Percentiles rank a stretch among this genome's conserved stretches.
These are phyloP conservation scores for Coleophora deauratella DNA, from an alignment of 2,888 invertebrate species.

Conservation along the genomic window DNA sequence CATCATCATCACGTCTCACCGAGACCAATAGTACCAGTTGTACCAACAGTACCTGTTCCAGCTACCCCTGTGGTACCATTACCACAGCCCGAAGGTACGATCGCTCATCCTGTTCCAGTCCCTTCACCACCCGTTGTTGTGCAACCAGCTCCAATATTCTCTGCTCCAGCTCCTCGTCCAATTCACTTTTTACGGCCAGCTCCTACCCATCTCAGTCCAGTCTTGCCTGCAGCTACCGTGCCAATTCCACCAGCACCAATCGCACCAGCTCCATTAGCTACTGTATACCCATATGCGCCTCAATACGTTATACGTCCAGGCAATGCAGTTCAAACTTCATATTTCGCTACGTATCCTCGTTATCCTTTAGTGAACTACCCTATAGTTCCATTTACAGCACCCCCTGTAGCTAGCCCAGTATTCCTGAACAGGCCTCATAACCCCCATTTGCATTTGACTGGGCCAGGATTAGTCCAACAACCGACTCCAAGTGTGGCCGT, in stretches of 20 bases:
- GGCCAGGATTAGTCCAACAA: conserved; percentile 22
- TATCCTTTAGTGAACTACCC: conserved; percentile 54
- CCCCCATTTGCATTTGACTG: conserved; percentile 36
- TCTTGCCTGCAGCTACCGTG: conserved; percentile 32
- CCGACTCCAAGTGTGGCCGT: conserved; percentile 21
- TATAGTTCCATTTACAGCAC: conserved; percentile 26
- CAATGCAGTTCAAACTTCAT: conserved; percentile 56
- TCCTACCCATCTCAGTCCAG: conserved; percentile 37
- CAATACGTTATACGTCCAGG: conserved; percentile 60
- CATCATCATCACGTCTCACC: conserved; percentile 60
- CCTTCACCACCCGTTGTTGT: conserved; percentile 27
- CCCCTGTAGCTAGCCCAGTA: conserved; percentile 25
- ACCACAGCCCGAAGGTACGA: conserved; percentile 32
- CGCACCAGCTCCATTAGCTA: conserved; percentile 27
- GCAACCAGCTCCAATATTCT: conserved; percentile 22
- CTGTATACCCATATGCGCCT: conserved; percentile 21
- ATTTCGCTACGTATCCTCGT: conserved; percentile 60
- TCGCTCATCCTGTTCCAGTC: conserved; percentile 32
- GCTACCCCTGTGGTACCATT: conserved; percentile 35
- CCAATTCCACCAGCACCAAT: conserved; percentile 35
- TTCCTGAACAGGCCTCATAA: conserved; percentile 39
- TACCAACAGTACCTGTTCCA: conserved; percentile 29
- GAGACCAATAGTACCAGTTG: conserved; percentile 43
- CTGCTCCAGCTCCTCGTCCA: conserved; percentile 28
- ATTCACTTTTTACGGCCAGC: conserved; percentile 31